phyloP scores from a whole-genome alignment of 2,113 vertebrate species.

The Etia nguti region DNA sequence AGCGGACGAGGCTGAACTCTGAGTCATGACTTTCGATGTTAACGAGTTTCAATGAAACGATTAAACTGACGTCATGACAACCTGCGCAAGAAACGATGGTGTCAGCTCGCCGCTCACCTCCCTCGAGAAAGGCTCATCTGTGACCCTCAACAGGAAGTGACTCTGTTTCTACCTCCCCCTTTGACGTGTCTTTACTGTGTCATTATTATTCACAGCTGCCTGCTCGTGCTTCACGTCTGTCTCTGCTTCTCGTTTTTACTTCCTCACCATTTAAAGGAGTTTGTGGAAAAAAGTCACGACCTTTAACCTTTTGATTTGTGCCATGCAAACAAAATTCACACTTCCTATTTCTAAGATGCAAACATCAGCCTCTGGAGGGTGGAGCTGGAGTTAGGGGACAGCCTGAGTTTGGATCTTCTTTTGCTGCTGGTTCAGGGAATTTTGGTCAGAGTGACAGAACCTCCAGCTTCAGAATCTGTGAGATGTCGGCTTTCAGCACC shows the following conservation, averaged over 20 bases:
- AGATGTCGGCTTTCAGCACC: background rate
- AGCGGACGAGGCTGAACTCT: background rate
- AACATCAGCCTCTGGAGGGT: background rate
- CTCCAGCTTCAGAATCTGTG: background rate
- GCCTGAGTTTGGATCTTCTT: background rate
- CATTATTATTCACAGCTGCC: background rate
- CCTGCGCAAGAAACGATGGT: background rate
- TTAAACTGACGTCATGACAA: background rate
- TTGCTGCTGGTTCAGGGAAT: background rate
- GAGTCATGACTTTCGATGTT: background rate
- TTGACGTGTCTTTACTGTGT: background rate
- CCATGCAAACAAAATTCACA: background rate
- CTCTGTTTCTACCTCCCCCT: background rate
- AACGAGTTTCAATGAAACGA: background rate
- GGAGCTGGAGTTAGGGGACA: background rate
- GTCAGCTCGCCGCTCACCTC: background rate
- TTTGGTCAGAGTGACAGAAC: background rate
- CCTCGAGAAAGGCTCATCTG: background rate
- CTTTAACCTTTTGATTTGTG: background rate
- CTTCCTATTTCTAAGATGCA: background rate
- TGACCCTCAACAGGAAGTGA: background rate
- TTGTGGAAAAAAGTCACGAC: background rate
- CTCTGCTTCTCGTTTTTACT: background rate
- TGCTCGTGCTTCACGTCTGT: background rate
- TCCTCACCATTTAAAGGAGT: background rate